phyloP scores from a whole-genome alignment of 2,113 vertebrate species.

The Eulacestoma nigropectus region DNA sequence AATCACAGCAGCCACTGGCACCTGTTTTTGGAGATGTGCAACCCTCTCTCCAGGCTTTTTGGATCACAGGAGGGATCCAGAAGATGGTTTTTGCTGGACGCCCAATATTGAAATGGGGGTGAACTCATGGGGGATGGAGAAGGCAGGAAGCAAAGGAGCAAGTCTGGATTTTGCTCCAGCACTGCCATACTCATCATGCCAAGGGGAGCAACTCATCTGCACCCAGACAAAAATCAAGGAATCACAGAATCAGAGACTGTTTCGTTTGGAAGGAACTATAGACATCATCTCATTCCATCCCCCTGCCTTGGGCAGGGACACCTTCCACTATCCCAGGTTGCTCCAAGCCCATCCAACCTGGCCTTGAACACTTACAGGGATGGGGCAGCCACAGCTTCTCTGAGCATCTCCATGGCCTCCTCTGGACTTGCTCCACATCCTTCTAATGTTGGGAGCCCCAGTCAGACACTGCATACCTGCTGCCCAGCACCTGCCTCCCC shows the following conservation, averaged over 20 bases:
- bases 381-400: not conserved
- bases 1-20: not conserved
- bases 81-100: not conserved
- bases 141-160: not conserved
- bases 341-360: not conserved
- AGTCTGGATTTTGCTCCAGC: not conserved
- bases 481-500: not conserved
- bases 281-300: not conserved
- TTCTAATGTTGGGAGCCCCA: not conserved
- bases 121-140: not conserved
- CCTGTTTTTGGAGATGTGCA: not conserved
- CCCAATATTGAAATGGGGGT: not conserved
- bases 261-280: not conserved
- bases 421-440: not conserved
- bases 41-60: not conserved
- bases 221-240: not conserved
- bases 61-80: not conserved
- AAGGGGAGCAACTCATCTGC: not conserved
- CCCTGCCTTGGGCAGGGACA: not conserved
- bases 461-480: not conserved
- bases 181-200: fast-evolving
- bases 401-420: not conserved
- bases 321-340: not conserved
- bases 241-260: not conserved
- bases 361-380: not conserved